Percentiles rank a stretch among this genome's conserved stretches.
These are phyloP conservation scores for Zaprionus lineosus DNA, from an alignment of 2,888 invertebrate species.

Conservation along the genomic window DNA sequence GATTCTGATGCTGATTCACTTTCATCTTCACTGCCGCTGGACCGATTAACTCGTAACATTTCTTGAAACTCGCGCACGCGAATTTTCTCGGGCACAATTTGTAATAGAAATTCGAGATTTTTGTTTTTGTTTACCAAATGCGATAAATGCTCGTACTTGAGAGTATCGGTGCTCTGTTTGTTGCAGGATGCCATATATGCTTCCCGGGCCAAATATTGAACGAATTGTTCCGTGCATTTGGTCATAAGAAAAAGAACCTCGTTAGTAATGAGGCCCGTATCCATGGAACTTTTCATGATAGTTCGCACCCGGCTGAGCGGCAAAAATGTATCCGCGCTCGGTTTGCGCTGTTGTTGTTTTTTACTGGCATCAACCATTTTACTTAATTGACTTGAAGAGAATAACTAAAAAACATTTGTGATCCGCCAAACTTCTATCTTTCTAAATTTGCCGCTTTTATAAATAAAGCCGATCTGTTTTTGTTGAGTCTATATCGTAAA, in stretches of 20 bases:
- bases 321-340: slow-evolving; percentile 66
- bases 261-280: slow-evolving; percentile 78
- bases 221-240: slow-evolving; percentile 80
- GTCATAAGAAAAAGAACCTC: slow-evolving; percentile 80
- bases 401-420: too few species aligned
- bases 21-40: slow-evolving; percentile 41
- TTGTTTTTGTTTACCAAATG: slow-evolving; percentile 72
- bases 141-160: slow-evolving; percentile 80
- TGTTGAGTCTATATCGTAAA: too few species aligned
- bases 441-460: not conserved
- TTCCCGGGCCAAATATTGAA: slow-evolving; percentile 77
- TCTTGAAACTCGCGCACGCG: slow-evolving; percentile 80
- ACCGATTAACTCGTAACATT: slow-evolving; percentile 58
- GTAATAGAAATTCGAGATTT: slow-evolving; percentile 79
- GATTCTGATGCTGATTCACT: slow-evolving; percentile 34
- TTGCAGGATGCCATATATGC: slow-evolving; percentile 56
- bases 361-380: slow-evolving; percentile 25
- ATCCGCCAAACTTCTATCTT: too few species aligned
- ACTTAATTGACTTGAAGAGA: too few species aligned
- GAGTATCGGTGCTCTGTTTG: slow-evolving; percentile 43
- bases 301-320: slow-evolving; percentile 78
- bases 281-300: slow-evolving; percentile 82
- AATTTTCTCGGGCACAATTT: slow-evolving; percentile 81
- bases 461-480: too few species aligned
- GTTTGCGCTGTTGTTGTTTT: slow-evolving; percentile 19